These are phyloP conservation scores for Miopithecus talapoin DNA, from an alignment of 2,797 vertebrate species.

Conservation along the genomic window DNA sequence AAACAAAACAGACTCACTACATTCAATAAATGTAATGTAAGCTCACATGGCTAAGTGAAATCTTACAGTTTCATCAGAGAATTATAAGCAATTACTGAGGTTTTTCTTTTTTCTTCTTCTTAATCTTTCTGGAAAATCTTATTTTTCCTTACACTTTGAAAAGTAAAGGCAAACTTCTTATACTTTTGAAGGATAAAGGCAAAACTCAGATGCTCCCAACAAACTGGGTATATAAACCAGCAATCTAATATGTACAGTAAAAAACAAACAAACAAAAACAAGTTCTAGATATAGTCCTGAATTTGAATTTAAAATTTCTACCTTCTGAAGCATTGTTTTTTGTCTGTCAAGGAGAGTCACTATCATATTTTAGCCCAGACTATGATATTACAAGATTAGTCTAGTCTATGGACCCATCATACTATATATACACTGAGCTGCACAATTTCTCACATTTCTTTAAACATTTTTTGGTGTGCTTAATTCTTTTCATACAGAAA, in stretches of 20 bases:
- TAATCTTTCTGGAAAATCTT: background rate
- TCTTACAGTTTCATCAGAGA: background rate
- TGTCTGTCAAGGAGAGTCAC: background rate
- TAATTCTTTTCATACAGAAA: background rate
- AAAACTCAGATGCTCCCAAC: background rate
- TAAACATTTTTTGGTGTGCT: background rate
- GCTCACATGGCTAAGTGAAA: background rate
- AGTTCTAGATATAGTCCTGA: background rate
- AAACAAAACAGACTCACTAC: background rate
- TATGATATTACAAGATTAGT: background rate
- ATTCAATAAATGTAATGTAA: background rate
- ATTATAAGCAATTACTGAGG: background rate
- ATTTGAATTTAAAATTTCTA: background rate
- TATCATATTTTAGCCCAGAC: background rate
- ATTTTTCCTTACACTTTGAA: background rate
- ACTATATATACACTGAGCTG: background rate
- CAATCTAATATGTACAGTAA: background rate
- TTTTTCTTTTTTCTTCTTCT: background rate
- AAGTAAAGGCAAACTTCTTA: background rate
- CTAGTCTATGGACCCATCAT: background rate
- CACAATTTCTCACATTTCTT: background rate
- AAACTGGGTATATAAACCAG: background rate
- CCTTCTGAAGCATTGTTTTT: background rate
- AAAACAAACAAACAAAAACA: background rate
- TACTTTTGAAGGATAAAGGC: background rate